Conservation (phyloP, 1,140 invertebrate genomes). For the Bombus ignitus region DNA sequence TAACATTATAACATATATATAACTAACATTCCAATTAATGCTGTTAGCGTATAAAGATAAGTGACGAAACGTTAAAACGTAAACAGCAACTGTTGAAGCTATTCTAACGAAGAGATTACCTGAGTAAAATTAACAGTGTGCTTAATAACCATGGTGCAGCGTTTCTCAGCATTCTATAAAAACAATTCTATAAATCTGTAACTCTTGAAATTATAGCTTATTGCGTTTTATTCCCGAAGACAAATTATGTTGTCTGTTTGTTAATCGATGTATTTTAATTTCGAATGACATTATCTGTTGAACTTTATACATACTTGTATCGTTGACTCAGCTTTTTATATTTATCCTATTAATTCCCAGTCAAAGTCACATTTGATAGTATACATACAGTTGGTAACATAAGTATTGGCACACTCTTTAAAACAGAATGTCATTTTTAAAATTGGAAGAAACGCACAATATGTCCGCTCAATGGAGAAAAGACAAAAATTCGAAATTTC, state of each 20-base stretch:
- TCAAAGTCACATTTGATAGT: too few species aligned
- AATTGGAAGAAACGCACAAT: too few species aligned
- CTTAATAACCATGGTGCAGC: too few species aligned
- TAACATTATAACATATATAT: too few species aligned
- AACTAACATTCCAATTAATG: conserved; percentile 22
- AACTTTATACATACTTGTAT: conserved; percentile 9
- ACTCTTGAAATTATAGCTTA: not conserved
- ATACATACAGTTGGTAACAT: too few species aligned
- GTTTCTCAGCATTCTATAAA: not conserved
- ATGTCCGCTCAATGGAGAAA: too few species aligned
- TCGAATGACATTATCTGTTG: not conserved
- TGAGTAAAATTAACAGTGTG: not conserved
- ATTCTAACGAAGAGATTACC: not conserved
- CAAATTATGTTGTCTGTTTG: not conserved
- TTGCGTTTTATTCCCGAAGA: not conserved
- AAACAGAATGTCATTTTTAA: too few species aligned
- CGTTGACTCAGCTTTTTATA: not conserved
- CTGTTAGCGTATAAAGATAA: not conserved
- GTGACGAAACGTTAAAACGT: not conserved
- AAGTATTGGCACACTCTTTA: too few species aligned
- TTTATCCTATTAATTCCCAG: too few species aligned
- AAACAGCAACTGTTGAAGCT: too few species aligned
- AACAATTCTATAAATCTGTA: not conserved
- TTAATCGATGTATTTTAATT: not conserved
- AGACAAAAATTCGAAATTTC: too few species aligned